Evolutionary conservation across 2,888 invertebrate species (phyloP), one percentile per base, ranked within the genome.

Genomic region (Eustalomyia histrio): DNA sequence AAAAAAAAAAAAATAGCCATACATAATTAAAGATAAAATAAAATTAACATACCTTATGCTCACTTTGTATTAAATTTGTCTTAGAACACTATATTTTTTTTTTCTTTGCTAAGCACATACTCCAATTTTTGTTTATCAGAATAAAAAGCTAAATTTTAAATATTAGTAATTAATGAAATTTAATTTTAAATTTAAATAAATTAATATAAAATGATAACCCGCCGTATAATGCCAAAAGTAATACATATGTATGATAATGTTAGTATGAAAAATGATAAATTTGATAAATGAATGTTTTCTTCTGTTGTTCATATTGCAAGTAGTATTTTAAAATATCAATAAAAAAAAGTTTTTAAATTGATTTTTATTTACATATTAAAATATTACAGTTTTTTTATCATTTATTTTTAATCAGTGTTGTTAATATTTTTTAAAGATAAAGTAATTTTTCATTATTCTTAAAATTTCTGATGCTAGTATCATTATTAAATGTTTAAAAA

Each of bases 21-120:
- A 63, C 50, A 21, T 47, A 60, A 39, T 43, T 43, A 63, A 10
- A 29, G 3, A 68, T 57, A 63, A 76, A 57, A 35, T 65, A 50
- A 18, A 55, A 83, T 84, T 85, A 87, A 89, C 90, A 86, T 90
- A 90, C 90, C 90, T 90, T 90, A 90, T 90, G 90, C 90, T 90
- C 90, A 90, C 90, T 58, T 55, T 71, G 5, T 33, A 47, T 58
- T 47, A n/a, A 39, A 29, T 29, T 29, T 29, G 4, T n/a, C n/a
- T 47, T 47, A 1, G 6, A 47, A 47, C 43, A 47, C 43, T n/a
- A 39, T 12, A 39, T 39, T 39, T 47, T 6, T 47, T 47, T 53
- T 52, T 8, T 29, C 14, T 35, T 67, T 4, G 55, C 39, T 67
- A 17, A 35, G 29, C 33, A 57, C 57, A 57, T 29, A 24, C 29